Percentiles rank a stretch among this genome's conserved stretches.
Evolutionary conservation across 92 coral and sea anemone genomes (phyloP).

Genomic region (Porites lobata): DNA sequence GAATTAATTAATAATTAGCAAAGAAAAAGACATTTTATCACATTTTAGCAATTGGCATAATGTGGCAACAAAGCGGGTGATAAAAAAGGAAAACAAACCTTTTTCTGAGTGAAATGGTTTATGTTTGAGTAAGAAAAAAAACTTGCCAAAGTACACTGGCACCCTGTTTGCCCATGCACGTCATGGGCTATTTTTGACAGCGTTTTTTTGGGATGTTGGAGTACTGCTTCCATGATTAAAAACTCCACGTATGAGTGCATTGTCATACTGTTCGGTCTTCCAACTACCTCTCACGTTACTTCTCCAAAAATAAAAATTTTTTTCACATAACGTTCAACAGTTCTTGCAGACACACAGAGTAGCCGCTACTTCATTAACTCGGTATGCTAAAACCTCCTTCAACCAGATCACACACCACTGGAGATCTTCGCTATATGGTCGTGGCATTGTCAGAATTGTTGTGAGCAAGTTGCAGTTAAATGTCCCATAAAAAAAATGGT

Average conservation of each 20-base stretch:
- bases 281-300: background rate
- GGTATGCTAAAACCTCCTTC: background rate
- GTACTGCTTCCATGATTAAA: constrained; percentile 40
- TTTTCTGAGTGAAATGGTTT: constrained; percentile 10
- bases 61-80: background rate
- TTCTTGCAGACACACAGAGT: constrained; percentile 17
- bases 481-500: too few relatives aligned
- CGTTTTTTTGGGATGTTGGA: constrained; percentile 56
- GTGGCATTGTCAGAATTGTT: constrained; percentile 12
- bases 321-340: constrained; percentile 2
- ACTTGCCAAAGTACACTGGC: constrained; percentile 22
- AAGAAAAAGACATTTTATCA: background rate
- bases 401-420: constrained; percentile 52
- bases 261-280: constrained; percentile 14
- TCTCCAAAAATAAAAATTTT: background rate
- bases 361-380: constrained; percentile 21
- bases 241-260: constrained; percentile 48
- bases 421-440: constrained; percentile 38
- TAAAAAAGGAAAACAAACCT: background rate
- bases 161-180: constrained; percentile 32
- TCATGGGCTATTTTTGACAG: constrained; percentile 47
- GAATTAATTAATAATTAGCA: background rate
- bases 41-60: background rate
- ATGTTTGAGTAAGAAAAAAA: constrained; percentile 20
- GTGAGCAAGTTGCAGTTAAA: too few relatives aligned